Base-by-base conservation (phyloP, 2,888 invertebrate genomes). In the Cetonia aurata region DNA sequence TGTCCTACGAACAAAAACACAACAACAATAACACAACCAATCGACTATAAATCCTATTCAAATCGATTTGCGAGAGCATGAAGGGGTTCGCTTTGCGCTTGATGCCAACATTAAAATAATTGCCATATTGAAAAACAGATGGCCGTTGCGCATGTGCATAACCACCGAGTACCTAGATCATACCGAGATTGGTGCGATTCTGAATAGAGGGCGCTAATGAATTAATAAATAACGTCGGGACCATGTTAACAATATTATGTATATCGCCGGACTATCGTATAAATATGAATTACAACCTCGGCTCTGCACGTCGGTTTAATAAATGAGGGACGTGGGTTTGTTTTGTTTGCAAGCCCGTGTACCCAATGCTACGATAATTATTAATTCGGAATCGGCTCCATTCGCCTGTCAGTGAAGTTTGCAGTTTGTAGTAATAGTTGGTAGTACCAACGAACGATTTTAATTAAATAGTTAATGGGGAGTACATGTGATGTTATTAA, bases 1-100 rank as follows among this genome's bases (percentile, higher is more conserved):
- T 92, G 90, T 44, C 93, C 91, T 91, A 25, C 17, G 41, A 53
- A 25, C 8, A 37, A 37, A 10, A 8, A 10, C 1, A 37, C 37
- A 37, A 37, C 10, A 37, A 8, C 1, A 37, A 37, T 37, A 37
- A 37, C 37, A 37, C 1, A 46, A 57, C 56, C 33, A 37, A 25
- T 53, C 19, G 9, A 13, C 44, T 31, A 17, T 19, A 33, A 42
- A 57, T 42, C n/a, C 13, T 1, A 44, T 9, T 25, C 25, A 2
- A 42, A 10, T 60, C 19, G 9, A 25, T 60, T 60, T 60, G 4
- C n/a, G 15, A 15, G 13, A 6, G 48, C 17, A n/a, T n/a, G 17
- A 10, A 48, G 48, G 13, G 44, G 44, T 44, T 48, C 6, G 17
- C 12, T 3, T n/a, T 46, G 12, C 6, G 3, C 13, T 10, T n/a